Conservation (phyloP, 2,113 vertebrate species). For the Nycticorax nycticorax region DNA sequence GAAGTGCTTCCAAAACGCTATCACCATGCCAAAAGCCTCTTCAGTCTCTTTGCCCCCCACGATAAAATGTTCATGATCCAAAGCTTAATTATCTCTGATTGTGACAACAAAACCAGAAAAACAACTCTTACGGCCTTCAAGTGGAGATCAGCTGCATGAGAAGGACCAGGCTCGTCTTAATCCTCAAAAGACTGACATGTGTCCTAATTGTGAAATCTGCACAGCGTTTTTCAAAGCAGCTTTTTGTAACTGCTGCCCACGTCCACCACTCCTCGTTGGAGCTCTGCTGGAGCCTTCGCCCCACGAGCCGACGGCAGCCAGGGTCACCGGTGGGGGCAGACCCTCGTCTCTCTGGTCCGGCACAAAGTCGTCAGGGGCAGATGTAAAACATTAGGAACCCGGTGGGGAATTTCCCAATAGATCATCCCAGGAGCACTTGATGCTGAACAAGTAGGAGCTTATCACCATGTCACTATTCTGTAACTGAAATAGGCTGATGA, state of each 20-base stretch:
- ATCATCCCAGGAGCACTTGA: not conserved
- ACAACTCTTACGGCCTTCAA: not conserved
- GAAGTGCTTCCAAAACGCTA: not conserved
- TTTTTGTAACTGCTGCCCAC: not conserved
- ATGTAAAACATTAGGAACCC: not conserved
- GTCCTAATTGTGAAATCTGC: slow-evolving; percentile 29
- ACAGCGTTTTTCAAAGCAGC: not conserved
- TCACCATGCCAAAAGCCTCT: not conserved
- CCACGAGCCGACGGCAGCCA: not conserved
- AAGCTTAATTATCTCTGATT: not conserved
- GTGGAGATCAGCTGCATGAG: not conserved
- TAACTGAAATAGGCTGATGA: not conserved
- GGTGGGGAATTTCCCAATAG: slow-evolving; percentile 14
- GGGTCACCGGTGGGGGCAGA: not conserved
- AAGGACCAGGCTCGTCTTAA: not conserved
- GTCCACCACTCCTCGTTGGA: not conserved
- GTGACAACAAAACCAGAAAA: not conserved
- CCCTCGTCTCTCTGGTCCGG: not conserved
- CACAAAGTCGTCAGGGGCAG: not conserved
- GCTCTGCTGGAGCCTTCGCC: not conserved
- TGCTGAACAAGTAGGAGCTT: slow-evolving; percentile 26
- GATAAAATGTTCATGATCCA: not conserved
- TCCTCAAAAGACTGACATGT: slow-evolving; percentile 25
- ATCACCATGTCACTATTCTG: slow-evolving; percentile 10
- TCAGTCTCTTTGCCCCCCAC: not conserved